These are phyloP conservation scores for Phyllopteryx taeniolatus DNA, from an alignment of 2,113 vertebrate species.

Conservation along the genomic window DNA sequence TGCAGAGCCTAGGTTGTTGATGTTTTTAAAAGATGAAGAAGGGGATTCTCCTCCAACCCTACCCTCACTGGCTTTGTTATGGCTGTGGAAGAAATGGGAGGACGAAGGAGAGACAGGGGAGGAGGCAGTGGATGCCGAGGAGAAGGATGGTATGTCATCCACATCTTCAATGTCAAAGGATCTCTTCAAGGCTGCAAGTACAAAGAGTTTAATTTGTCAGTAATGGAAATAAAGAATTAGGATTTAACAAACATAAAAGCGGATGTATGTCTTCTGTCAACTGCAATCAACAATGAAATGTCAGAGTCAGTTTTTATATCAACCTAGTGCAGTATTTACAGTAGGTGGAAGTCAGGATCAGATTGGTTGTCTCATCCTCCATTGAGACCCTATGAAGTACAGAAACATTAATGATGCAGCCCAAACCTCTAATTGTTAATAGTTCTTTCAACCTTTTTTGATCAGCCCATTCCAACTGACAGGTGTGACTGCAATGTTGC, in stretches of 20 bases:
- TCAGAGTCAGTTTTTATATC: neutral
- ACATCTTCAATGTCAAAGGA: slow-evolving; percentile 83
- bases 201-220: neutral
- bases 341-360: neutral
- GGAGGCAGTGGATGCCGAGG: slow-evolving; percentile 56
- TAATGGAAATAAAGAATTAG: neutral
- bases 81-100: slow-evolving; percentile 42
- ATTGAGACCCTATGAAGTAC: neutral
- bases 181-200: slow-evolving; percentile 79
- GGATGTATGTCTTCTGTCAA: neutral
- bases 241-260: neutral
- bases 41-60: slow-evolving; percentile 24
- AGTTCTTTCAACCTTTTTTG: neutral
- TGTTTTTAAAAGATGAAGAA: slow-evolving; percentile 33
- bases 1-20: slow-evolving; percentile 39
- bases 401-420: neutral
- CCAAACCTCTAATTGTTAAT: neutral
- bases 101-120: slow-evolving; percentile 54
- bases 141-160: slow-evolving; percentile 62
- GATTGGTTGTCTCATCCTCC: neutral
- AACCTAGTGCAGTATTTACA: neutral
- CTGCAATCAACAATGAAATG: no score
- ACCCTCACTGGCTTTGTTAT: slow-evolving; percentile 55
- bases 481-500: neutral
- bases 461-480: neutral